Evolutionary conservation across 2,113 vertebrate species (phyloP), one percentile per base, ranked within the genome.

Genomic region (Colistium nudipinnis): DNA sequence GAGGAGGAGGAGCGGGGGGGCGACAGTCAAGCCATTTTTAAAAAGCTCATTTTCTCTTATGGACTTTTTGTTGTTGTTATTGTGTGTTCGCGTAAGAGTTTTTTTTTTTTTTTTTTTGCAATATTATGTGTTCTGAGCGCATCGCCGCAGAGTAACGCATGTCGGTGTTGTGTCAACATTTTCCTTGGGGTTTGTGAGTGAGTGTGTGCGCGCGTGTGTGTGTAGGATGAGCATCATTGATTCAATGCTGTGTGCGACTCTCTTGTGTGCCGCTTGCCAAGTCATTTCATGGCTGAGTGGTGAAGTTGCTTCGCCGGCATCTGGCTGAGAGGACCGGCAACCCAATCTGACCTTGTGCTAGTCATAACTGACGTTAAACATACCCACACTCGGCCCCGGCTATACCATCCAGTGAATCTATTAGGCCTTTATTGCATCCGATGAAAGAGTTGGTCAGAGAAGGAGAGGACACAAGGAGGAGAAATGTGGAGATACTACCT

Each of bases 341-440:
- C 90, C 87, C 78, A 88, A 91, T 86, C 89, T 92, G 90, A 92
- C 90, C 88, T 91, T 91, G 90, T 90, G 86, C 70, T 88, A 47
- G 76, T 76, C 83, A 84, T 86, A 90, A 88, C 81, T 62, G 84
- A 83, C 35, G 72, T 80, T 83, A 78, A 85, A 79, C 87, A 84
- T 75, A 87, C 75, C 81, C 62, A 78, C 79, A 76, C 78, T 61
- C 70, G 83, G 69, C 65, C 76, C 62, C 77, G 57, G 66, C 62
- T 72, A 76, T 66, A 60, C 55, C 59, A 85, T 72, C 71, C 78
- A 77, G 70, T 84, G 80, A 87, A 91, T 87, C 86, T 80, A 85
- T 69, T 84, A 69, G 4, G 30, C 53, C n/a, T 89, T 91, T 88
- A 90, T 83, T 52, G 78, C 80, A 59, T 51, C 35, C 9, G 66